These are phyloP conservation scores for Drosophila dives DNA, from an alignment of 2,888 invertebrate genomes.

Conservation along the genomic window DNA sequence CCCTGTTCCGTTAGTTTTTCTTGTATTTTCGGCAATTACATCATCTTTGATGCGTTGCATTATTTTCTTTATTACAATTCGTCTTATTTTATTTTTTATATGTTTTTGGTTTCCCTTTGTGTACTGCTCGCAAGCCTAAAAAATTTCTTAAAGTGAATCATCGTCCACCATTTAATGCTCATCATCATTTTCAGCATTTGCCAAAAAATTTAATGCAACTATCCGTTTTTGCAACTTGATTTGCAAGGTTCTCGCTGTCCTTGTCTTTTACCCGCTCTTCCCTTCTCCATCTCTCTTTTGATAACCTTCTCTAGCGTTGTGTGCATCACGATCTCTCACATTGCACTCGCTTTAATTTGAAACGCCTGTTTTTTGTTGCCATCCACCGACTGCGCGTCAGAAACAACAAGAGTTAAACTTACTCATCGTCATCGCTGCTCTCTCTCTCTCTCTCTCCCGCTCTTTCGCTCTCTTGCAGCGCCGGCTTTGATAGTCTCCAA, in stretches of 20 bases:
- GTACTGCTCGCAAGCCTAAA: constrained; percentile 9
- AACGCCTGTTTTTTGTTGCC: constrained; percentile 37
- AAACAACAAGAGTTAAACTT: constrained; percentile 35
- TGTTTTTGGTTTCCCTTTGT: background rate
- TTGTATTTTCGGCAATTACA: constrained; percentile 52
- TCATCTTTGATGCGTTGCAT: constrained; percentile 30
- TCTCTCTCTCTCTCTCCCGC: constrained; percentile 3
- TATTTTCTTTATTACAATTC: background rate
- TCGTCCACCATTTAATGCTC: constrained; percentile 9
- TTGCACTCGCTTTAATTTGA: constrained; percentile 64
- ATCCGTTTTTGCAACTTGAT: constrained; percentile 12
- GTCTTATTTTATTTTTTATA: background rate
- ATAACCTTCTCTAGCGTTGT: constrained; percentile 1
- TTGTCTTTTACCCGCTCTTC: background rate
- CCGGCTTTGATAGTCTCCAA: constrained; percentile 40
- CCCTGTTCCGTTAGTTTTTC: constrained; percentile 19
- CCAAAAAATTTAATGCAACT: constrained; percentile 30
- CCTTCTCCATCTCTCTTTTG: background rate
- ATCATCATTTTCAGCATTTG: constrained; percentile 22
- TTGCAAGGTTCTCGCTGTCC: background rate
- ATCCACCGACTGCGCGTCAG: constrained; percentile 28
- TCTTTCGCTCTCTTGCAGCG: constrained; percentile 15
- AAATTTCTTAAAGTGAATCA: constrained; percentile 41
- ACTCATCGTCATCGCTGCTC: constrained; percentile 4
- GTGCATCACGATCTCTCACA: constrained; percentile 46